Evolutionary conservation across 2,888 invertebrate genomes (phyloP).

Genomic region (Strigamia crassipes): DNA sequence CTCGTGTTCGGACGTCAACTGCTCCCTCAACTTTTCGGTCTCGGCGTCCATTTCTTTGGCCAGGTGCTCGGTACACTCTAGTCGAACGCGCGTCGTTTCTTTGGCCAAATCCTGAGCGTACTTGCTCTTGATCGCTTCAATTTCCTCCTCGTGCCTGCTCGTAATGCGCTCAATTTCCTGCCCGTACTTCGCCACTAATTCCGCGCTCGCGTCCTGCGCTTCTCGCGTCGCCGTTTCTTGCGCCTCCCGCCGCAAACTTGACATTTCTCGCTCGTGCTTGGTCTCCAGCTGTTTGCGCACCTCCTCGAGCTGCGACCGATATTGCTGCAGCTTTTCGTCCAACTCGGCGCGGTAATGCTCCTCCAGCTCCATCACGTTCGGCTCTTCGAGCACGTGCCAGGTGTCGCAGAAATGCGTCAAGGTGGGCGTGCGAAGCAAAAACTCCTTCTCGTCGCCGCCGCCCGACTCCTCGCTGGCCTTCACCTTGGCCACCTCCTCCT

Average conservation of each 20-base stretch:
- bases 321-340: slow-evolving; percentile 44
- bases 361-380: slow-evolving; percentile 43
- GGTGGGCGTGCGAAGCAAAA: slow-evolving; percentile 11
- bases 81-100: slow-evolving; percentile 36
- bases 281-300: slow-evolving; percentile 30
- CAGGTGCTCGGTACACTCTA: background rate
- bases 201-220: background rate
- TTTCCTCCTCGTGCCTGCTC: background rate
- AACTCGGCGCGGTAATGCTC: slow-evolving; percentile 45
- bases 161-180: slow-evolving; percentile 37
- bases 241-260: background rate
- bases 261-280: slow-evolving; percentile 25
- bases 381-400: background rate
- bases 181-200: slow-evolving; percentile 29
- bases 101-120: slow-evolving; percentile 21
- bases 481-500: slow-evolving; percentile 27
- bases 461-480: background rate
- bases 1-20: background rate
- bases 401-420: slow-evolving; percentile 47
- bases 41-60: slow-evolving; percentile 42
- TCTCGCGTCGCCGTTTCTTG: background rate
- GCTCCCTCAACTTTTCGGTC: background rate
- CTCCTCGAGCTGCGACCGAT: slow-evolving; percentile 46
- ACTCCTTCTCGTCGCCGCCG: background rate
- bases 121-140: slow-evolving; percentile 12